A percentile compares a stretch with the other conserved stretches of the same genome.
Evolutionary conservation across 2,888 invertebrate genomes (phyloP).

Genomic region (Gerosis bhagava): DNA sequence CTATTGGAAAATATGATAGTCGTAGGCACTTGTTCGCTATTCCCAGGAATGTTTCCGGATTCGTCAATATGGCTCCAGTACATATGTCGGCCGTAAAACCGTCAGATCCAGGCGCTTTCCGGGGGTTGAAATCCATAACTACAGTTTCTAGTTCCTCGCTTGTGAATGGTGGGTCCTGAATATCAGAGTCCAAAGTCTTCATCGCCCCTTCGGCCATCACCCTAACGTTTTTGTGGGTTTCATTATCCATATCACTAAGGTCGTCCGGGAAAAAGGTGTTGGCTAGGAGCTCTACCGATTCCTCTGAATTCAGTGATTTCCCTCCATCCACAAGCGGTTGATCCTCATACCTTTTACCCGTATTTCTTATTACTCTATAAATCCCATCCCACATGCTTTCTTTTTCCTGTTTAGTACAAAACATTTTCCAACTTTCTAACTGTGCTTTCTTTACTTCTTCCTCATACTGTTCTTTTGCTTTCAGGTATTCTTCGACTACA

Average conservation of each 20-base stretch:
- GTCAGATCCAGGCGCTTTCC: slow-evolving; percentile 29
- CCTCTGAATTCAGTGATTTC: not conserved
- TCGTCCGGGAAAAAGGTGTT: slow-evolving; percentile 14
- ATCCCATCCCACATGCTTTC: slow-evolving; percentile 26
- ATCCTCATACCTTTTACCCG: slow-evolving; percentile 13
- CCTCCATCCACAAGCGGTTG: slow-evolving; percentile 6
- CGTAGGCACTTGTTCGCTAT: not conserved
- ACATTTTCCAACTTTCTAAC: slow-evolving; percentile 23
- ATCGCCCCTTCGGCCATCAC: not conserved
- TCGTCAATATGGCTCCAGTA: not conserved
- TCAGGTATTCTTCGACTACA: slow-evolving; percentile 3
- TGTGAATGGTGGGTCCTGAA: slow-evolving; percentile 22
- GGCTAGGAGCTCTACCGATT: slow-evolving; percentile 19
- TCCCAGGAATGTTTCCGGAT: not conserved
- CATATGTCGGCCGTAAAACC: slow-evolving; percentile 28
- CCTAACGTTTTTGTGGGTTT: not conserved
- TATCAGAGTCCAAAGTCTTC: not conserved
- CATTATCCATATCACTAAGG: not conserved
- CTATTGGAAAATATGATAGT: not conserved
- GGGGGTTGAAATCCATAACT: slow-evolving; percentile 13
- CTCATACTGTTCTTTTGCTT: slow-evolving; percentile 6
- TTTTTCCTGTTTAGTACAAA: slow-evolving; percentile 23
- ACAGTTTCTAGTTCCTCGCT: slow-evolving; percentile 6
- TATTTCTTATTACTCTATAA: slow-evolving; percentile 24
- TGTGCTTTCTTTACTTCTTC: slow-evolving; percentile 15